phyloP scores from a whole-genome alignment of 1,140 invertebrate species.

The Maconellicoccus hirsutus region DNA sequence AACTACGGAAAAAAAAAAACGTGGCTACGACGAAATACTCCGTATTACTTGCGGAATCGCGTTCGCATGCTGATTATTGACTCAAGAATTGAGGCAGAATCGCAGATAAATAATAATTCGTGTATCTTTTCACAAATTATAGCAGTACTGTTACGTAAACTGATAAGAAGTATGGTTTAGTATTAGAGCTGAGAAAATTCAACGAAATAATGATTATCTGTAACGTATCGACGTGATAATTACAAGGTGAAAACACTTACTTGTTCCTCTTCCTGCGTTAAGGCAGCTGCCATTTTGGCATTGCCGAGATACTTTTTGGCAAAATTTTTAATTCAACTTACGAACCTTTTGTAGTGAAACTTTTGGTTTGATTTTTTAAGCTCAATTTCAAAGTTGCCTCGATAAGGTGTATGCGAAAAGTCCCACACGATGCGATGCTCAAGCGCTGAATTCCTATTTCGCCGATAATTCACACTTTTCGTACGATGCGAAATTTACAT shows the following conservation, averaged over 20 bases:
- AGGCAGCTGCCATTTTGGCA: constrained; percentile 19
- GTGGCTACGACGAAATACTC: too few species aligned
- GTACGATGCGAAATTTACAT: too few species aligned
- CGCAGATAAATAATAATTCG: too few species aligned
- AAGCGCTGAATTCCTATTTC: too few species aligned
- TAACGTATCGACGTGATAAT: neutral
- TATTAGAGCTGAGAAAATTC: neutral
- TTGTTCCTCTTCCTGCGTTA: constrained; percentile 1
- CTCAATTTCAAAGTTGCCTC: neutral
- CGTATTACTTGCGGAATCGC: too few species aligned
- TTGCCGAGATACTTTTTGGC: neutral
- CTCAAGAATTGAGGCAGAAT: too few species aligned
- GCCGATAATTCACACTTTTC: too few species aligned
- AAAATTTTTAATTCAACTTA: neutral
- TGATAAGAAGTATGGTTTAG: neutral
- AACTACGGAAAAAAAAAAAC: too few species aligned
- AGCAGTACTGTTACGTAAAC: neutral
- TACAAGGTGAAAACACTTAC: constrained; percentile 2
- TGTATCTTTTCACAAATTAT: too few species aligned
- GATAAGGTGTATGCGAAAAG: neutral
- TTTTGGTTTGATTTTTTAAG: neutral
- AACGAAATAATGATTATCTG: neutral
- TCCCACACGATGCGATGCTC: too few species aligned
- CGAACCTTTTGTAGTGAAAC: neutral
- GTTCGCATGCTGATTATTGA: too few species aligned